Evolutionary conservation across 2,797 vertebrate species (phyloP), one percentile per base, ranked within the genome.

Genomic region (Enteromius unitaeniatus): DNA sequence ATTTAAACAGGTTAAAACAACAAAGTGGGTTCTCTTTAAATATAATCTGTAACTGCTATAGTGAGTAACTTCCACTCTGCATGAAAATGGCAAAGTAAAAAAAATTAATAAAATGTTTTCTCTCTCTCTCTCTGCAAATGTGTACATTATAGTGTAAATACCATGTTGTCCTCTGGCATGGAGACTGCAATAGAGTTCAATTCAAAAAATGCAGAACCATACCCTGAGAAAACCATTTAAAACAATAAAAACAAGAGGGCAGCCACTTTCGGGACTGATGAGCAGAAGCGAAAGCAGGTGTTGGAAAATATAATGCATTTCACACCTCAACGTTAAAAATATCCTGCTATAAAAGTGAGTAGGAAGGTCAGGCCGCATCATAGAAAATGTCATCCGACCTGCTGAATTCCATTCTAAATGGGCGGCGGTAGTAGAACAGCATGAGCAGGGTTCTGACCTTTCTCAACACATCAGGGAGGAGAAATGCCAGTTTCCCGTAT

Each of bases 401-500:
- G 73, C 90, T 89, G 91, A 92, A 94, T 93, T 89, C 91, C 86
- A 91, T 93, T 92, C 91, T 74, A 89, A 81, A 86, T 85, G 88
- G 78, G 83, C 78, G 83, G 88, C 89, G 88, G 85, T 78, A 79
- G 86, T 86, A 84, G 68, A 88, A 85, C 80, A 90, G 90, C 85
- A 73, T 11, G n/a, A 78, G 19, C 60, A 69, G 85, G 28, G 64
- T 51, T 55, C 86, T 94, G 94, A 95, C 94, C 93, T 95, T 94
- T 95, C 88, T 84, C 88, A 88, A 91, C 80, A 86, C 83, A 90
- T 93, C 90, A 91, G 90, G 90, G 90, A 88, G 86, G 92, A 91
- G 92, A 94, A 94, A 94, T 92, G 93, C 90, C 91, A 91, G 90
- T 93, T 91, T 92, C 82, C 91, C 90, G 89, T 92, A 94, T 93